phyloP scores from a whole-genome alignment of 2,797 vertebrate species.

The Schizothorax lantsangensis region DNA sequence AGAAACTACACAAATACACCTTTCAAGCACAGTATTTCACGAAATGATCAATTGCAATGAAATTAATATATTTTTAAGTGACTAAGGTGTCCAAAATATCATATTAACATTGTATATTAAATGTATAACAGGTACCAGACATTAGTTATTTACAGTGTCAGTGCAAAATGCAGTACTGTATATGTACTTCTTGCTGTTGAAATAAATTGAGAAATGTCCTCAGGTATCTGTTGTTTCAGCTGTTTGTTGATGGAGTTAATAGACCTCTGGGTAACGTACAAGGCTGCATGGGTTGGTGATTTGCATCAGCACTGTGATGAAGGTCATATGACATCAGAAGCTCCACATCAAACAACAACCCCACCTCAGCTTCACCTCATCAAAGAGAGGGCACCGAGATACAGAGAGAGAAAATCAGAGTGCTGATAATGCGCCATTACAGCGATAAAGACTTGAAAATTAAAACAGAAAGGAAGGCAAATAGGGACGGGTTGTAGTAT shows the following conservation, averaged over 20 bases:
- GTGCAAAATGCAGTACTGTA: neutral
- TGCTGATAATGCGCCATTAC: neutral
- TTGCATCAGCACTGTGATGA: conserved; percentile 16
- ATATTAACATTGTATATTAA: neutral
- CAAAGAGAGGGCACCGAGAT: conserved; percentile 2
- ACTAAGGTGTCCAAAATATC: neutral
- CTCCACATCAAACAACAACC: conserved; percentile 10
- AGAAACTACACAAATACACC: neutral
- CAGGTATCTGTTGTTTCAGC: neutral
- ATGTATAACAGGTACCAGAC: neutral
- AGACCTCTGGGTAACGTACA: neutral
- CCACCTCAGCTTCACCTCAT: conserved; percentile 24
- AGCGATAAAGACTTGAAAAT: neutral
- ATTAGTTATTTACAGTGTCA: neutral
- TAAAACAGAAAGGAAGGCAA: conserved; percentile 5
- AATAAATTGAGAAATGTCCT: conserved; percentile 7
- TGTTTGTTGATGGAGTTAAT: conserved; percentile 20
- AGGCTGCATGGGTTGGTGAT: conserved; percentile 51
- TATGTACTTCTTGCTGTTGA: neutral
- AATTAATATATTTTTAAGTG: neutral
- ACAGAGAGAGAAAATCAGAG: neutral
- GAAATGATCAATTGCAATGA: neutral
- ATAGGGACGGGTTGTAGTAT: conserved; percentile 16
- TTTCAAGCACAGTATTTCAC: neutral
- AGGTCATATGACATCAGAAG: conserved; percentile 40